These are phyloP conservation scores for Lophius piscatorius DNA, from an alignment of 2,113 vertebrate species.

Conservation along the genomic window DNA sequence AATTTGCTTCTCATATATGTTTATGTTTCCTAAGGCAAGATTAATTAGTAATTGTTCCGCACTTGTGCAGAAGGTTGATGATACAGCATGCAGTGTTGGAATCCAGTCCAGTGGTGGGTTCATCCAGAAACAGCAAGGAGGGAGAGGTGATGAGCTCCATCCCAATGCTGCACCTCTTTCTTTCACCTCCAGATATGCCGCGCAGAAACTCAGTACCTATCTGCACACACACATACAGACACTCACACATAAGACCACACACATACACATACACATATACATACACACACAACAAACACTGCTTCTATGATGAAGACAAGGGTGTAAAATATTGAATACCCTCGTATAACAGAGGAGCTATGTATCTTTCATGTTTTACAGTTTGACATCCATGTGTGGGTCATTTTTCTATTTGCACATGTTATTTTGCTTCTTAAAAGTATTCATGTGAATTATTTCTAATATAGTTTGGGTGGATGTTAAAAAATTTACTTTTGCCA, in stretches of 20 bases:
- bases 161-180: slow-evolving; percentile 84
- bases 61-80: slow-evolving; percentile 80
- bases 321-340: too few relatives aligned
- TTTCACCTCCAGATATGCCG: slow-evolving; percentile 83
- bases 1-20: slow-evolving; percentile 1
- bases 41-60: neutral
- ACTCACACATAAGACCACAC: slow-evolving; percentile 20
- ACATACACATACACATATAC: slow-evolving; percentile 15
- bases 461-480: too few relatives aligned
- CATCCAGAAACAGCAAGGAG: slow-evolving; percentile 82
- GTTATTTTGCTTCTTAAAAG: too few relatives aligned
- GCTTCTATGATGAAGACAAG: too few relatives aligned
- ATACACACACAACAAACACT: neutral
- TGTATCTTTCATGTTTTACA: too few relatives aligned
- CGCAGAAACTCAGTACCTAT: slow-evolving; percentile 84
- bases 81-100: slow-evolving; percentile 83
- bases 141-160: slow-evolving; percentile 84
- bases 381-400: too few relatives aligned
- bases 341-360: too few relatives aligned
- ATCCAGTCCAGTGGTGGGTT: slow-evolving; percentile 84
- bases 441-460: too few relatives aligned
- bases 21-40: neutral
- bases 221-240: slow-evolving; percentile 44
- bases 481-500: too few relatives aligned
- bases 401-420: too few relatives aligned